Base-by-base conservation (phyloP, 2,797 vertebrate species). In the Pipistrellus pygmaeus region DNA sequence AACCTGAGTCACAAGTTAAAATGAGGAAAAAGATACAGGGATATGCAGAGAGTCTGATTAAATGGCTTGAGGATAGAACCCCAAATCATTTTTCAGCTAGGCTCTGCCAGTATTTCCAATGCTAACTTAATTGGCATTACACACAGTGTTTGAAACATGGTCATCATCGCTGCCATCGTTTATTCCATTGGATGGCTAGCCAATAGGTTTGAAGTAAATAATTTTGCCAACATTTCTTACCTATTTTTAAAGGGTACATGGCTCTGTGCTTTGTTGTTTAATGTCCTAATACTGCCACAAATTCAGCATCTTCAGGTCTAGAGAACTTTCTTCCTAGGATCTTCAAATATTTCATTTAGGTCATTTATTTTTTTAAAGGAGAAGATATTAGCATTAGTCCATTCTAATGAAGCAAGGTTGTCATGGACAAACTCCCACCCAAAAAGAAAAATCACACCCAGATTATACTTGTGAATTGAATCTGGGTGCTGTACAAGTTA, bases 351-450 rank as follows among this genome's bases (percentile, higher is more conserved):
- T 87, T 81, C 46, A 87, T n/a, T 72, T 77, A 90, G 30, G 20
- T 82, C 41, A 66, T 80, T 66, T 71, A 80, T 76, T 82, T n/a
- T 91, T 44, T 77, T 72, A 80, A n/a, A n/a, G 30, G n/a, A 78
- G 51, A 80, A 78, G 18, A 77, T n/a, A 60, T 51, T 72, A 83
- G 62, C 41, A 32, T 53, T 55, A 88, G 64, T 91, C n/a, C 68
- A 32, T 35, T 86, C 38, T 64, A 51, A 73, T 41, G 57, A 73
- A 80, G 41, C 35, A 73, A 15, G n/a, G 5, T 69, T 21, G 3
- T 57, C 72, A 44, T n/a, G 27, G 62, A 32, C 5, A 83, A 83
- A 93, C 0, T 13, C 57, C 14, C 85, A 82, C 38, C 8, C 30
- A 51, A 57, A 84, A 76, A 41, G 18, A 18, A 94, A 38, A 84